Base-by-base conservation (phyloP, 2,888 invertebrate genomes). In the Leptinotarsa rubiginosa region DNA sequence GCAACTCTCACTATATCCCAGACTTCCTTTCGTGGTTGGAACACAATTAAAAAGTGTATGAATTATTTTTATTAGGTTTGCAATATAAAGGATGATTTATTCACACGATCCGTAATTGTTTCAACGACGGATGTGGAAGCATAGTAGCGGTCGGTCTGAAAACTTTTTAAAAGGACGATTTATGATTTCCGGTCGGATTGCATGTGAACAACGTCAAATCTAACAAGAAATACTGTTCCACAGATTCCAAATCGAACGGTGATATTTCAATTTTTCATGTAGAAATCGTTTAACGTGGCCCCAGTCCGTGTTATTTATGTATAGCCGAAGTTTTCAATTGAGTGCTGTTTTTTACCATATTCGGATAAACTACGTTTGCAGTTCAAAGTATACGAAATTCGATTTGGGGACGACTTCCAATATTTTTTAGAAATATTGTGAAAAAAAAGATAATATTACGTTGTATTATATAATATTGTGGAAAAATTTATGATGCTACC, bases 41-140 rank as follows among this genome's bases (percentile, higher is more conserved):
- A 22, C 56, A 56, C 56, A 56, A 56, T 56, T 56, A 56, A 56
- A 56, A 56, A 56, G 56, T 56, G 56, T 22, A 56, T 56, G 56
- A 56, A 56, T 13, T 56, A 56, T 56, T 56, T 56, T 56, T 56
- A 56, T 56, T 22, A 56, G 56, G 56, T 56, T 56, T 22, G 25
- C 56, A 22, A 22, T 56, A 25, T 56, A 56, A 56, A 22, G 56
- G 56, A 56, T 56, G 56, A 56, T 56, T 56, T 25, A 56, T 56
- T 22, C 56, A 15, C 56, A 3, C 4, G 22, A 56, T 56, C 56
- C 56, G 56, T 56, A 56, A 56, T 56, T 56, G 56, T 56, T 56
- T 56, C 56, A 56, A 56, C 56, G 20, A 56, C 20, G 56, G 56
- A 56, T 22, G 22, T 56, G 22, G 15, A 20, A 56, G 56, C 56